phyloP scores from a whole-genome alignment of 2,888 invertebrate genomes.

The Priocnemis perturbator region DNA sequence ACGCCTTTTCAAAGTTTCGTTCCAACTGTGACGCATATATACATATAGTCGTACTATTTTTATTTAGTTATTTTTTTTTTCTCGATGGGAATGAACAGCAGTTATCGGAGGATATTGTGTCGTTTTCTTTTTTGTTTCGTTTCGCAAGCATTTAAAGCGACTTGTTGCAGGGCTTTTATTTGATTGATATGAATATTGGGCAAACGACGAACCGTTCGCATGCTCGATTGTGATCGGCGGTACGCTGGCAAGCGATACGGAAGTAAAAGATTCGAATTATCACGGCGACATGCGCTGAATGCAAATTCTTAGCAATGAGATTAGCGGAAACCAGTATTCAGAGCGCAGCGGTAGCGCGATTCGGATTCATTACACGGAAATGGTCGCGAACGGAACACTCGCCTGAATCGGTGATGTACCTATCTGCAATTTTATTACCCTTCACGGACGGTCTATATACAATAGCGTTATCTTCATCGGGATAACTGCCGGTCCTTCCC shows the following conservation, averaged over 20 bases:
- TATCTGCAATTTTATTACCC: neutral
- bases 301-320: slow-evolving; percentile 8
- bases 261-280: slow-evolving; percentile 1
- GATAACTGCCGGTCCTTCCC: neutral
- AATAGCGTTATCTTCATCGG: too few relatives aligned
- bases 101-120: neutral
- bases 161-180: neutral
- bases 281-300: neutral
- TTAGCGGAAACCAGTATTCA: neutral
- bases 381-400: neutral
- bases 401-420: neutral
- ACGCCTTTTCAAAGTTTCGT: too few relatives aligned
- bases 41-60: too few relatives aligned
- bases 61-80: too few relatives aligned
- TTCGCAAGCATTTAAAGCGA: neutral
- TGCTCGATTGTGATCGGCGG: neutral
- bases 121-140: too few relatives aligned
- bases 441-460: too few relatives aligned
- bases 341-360: neutral
- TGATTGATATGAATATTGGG: neutral
- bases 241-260: neutral
- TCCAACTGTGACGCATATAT: too few relatives aligned
- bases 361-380: neutral
- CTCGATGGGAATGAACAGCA: neutral
- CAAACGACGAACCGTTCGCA: neutral